These are phyloP conservation scores for Muschampia plurimacula DNA, from an alignment of 2,888 invertebrate species.

Conservation along the genomic window DNA sequence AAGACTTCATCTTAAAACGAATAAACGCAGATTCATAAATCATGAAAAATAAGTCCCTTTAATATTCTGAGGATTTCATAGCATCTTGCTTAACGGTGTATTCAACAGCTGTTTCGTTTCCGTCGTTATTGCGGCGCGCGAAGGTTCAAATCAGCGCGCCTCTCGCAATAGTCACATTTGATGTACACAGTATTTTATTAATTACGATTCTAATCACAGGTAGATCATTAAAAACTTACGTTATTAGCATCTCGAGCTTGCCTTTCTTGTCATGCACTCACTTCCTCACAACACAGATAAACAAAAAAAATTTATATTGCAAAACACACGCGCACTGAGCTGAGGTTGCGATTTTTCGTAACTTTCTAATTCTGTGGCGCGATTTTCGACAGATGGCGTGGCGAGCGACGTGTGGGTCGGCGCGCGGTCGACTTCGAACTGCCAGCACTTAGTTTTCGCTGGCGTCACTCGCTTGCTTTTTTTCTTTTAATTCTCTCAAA, in stretches of 20 bases:
- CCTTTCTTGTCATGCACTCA: slow-evolving; percentile 75
- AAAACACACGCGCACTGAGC: slow-evolving; percentile 60
- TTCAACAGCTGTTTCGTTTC: slow-evolving; percentile 12
- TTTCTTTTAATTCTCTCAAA: slow-evolving; percentile 60
- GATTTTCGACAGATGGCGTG: slow-evolving; percentile 53
- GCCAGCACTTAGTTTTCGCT: slow-evolving; percentile 56
- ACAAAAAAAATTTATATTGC: slow-evolving; percentile 53
- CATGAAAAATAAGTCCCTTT: slow-evolving; percentile 5
- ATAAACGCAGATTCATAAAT: not conserved
- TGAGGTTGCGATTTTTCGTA: slow-evolving; percentile 52
- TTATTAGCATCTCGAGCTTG: slow-evolving; percentile 75
- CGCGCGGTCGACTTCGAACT: slow-evolving; percentile 71
- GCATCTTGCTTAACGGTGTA: slow-evolving; percentile 10
- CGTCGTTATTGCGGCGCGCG: not conserved
- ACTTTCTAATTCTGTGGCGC: slow-evolving; percentile 74
- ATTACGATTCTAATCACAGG: slow-evolving; percentile 58
- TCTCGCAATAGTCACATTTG: slow-evolving; percentile 10
- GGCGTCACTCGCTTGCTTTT: slow-evolving; percentile 51
- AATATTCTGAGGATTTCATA: slow-evolving; percentile 23
- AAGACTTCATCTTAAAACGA: not conserved
- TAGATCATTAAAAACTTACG: slow-evolving; percentile 65
- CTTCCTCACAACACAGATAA: slow-evolving; percentile 69
- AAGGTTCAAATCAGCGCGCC: slow-evolving; percentile 21
- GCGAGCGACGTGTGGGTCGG: slow-evolving; percentile 59
- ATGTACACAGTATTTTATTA: slow-evolving; percentile 48